phyloP scores from a whole-genome alignment of 2,888 invertebrate genomes.

The Cheilosia urbana region DNA sequence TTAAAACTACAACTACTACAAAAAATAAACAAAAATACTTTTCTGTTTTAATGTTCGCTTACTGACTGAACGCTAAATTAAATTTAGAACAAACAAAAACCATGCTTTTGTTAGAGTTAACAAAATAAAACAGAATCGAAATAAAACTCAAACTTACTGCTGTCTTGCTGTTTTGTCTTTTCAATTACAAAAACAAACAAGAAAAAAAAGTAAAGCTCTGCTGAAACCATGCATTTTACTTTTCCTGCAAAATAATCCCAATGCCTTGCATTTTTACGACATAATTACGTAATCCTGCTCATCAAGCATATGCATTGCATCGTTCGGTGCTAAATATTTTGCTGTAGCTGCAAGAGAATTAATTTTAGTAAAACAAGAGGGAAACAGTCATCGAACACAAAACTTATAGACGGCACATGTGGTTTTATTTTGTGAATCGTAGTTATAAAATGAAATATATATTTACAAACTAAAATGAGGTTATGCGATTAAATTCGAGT shows the following conservation, averaged over 20 bases:
- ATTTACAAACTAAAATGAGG: conserved; percentile 20
- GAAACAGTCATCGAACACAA: conserved; percentile 9
- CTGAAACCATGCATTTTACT: conserved; percentile 47
- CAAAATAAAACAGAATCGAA: conserved; percentile 1
- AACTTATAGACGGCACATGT: conserved; percentile 59
- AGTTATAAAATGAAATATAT: conserved; percentile 21
- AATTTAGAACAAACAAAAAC: conserved; percentile 46
- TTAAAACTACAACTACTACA: conserved; percentile 42
- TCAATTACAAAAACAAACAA: not conserved
- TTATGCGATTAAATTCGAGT: conserved; percentile 14
- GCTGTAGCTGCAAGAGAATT: conserved; percentile 83
- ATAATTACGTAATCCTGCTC: conserved; percentile 83
- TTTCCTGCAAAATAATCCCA: conserved; percentile 17
- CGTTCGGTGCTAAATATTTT: conserved; percentile 87
- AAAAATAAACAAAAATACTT: conserved; percentile 33
- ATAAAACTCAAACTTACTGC: conserved; percentile 33
- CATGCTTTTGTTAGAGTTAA: conserved; percentile 49
- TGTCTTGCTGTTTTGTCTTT: conserved; percentile 24
- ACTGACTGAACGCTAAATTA: conserved; percentile 14
- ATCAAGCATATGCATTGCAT: conserved; percentile 88
- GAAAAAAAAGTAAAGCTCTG: conserved; percentile 29
- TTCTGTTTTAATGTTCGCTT: not conserved
- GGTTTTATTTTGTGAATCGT: conserved; percentile 28
- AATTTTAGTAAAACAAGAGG: conserved; percentile 26
- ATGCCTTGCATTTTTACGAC: conserved; percentile 76